Evolutionary conservation across 2,888 invertebrate species (phyloP).

Genomic region (Lepidocyrtoides sp.): DNA sequence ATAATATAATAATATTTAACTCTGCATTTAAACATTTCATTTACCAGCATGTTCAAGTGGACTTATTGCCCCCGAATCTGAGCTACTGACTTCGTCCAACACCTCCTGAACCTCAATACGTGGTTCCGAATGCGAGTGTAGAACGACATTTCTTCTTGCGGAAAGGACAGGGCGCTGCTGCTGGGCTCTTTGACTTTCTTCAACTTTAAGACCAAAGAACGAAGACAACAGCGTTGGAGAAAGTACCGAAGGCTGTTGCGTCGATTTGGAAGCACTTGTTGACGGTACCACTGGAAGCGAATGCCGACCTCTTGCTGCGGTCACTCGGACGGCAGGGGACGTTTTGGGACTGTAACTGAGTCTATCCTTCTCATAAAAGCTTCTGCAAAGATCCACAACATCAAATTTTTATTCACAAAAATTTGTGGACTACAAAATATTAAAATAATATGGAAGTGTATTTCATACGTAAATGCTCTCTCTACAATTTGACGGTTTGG

Average conservation of each 20-base stretch:
- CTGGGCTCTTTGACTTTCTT: slow-evolving; percentile 7
- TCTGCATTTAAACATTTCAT: no score
- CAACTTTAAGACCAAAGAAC: neutral
- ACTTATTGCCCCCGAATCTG: neutral
- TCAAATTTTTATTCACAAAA: no score
- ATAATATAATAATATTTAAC: no score
- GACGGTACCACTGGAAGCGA: slow-evolving; percentile 55
- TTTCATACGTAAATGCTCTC: slow-evolving; percentile 63
- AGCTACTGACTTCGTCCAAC: neutral
- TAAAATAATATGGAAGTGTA: no score
- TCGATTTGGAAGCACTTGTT: neutral
- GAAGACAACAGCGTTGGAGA: slow-evolving; percentile 25
- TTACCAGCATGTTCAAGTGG: neutral
- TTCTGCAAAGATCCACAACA: no score
- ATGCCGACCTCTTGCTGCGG: neutral
- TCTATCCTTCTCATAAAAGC: slow-evolving; percentile 21
- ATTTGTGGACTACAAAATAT: no score
- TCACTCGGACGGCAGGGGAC: neutral
- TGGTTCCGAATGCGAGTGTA: slow-evolving; percentile 42
- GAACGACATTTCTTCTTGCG: neutral
- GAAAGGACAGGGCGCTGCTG: neutral
- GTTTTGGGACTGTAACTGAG: slow-evolving; percentile 28
- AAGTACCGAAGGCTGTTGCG: neutral
- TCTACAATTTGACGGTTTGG: slow-evolving; percentile 76
- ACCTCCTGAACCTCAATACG: slow-evolving; percentile 59